Evolutionary conservation across 1,140 invertebrate genomes (phyloP), one percentile per base, ranked within the genome.

Genomic region (Cotesia glomerata): DNA sequence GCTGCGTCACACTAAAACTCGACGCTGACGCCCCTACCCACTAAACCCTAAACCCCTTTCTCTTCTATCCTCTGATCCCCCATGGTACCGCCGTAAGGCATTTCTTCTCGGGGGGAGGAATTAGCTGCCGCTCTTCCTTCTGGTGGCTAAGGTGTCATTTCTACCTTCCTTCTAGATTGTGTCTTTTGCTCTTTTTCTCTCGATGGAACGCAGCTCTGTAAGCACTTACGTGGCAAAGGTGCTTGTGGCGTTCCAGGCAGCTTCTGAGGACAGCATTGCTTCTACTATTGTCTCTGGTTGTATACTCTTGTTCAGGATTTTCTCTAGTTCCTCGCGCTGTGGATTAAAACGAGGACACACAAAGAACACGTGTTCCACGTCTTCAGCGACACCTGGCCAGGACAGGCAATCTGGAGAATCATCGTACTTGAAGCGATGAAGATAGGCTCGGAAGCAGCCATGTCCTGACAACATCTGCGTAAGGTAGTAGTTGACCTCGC

Each of bases 381-480:
- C n/a, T 56, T 65, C 70, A 63, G 0, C 13, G 3, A 39, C 26
- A 13, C 62, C 32, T 14, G 35, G 32, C 26, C 70, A 71, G n/a
- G 61, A 39, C 13, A 75, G 74, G 72, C 80, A 81, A 54, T 80
- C 76, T 8, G 74, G 63, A 2, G 67, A 72, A 62, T 83, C 79
- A 26, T 68, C 58, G n/a, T 75, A 62, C 9, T 72, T 75, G 56
- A 58, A 86, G 80, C 63, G 79, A 81, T 69, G 9, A 7, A 76
- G 69, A 76, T 66, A 82, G 45, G 35, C 74, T 75, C 36, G 78
- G 77, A 73, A 83, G 81, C 71, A 88, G 81, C 80, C 76, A 85
- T 80, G 69, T 62, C 58, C 69, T 70, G 69, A 63, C 13, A 62
- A 13, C 69, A 70, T 62, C 58, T 70, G 69, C 3, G 78, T 73